phyloP scores from a whole-genome alignment of 2,113 vertebrate genomes.

The Psammodynastes pulverulentus region DNA sequence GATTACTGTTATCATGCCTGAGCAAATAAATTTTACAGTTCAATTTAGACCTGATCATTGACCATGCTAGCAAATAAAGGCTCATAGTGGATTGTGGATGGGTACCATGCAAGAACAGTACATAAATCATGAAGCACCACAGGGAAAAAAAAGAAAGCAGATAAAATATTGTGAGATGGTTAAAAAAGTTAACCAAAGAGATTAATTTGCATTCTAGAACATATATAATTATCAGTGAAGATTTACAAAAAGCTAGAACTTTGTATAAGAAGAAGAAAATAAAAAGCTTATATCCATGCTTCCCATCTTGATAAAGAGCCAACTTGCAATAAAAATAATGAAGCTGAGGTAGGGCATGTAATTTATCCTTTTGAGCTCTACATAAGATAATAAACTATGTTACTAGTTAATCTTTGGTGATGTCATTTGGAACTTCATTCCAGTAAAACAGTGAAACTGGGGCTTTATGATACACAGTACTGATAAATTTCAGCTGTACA shows the following conservation, averaged over 20 bases:
- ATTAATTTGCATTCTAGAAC: neutral
- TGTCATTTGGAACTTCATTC: neutral
- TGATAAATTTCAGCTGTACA: neutral
- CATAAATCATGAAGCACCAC: neutral
- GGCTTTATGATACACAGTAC: neutral
- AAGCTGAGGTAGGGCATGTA: neutral
- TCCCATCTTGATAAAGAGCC: neutral
- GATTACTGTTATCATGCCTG: conserved; percentile 44
- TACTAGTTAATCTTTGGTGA: neutral
- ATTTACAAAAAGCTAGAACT: neutral
- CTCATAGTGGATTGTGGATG: neutral
- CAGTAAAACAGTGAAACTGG: neutral
- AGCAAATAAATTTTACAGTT: conserved; percentile 56
- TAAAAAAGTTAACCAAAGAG: neutral
- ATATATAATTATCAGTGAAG: neutral
- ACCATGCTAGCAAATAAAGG: neutral
- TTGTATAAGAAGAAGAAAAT: neutral
- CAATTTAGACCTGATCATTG: conserved; percentile 44
- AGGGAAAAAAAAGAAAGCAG: neutral
- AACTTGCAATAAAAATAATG: neutral
- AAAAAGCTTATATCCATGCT: neutral
- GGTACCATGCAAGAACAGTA: neutral
- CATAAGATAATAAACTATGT: neutral
- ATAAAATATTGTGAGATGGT: neutral
- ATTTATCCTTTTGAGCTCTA: neutral